Base-by-base conservation (phyloP, 2,797 vertebrate genomes). In the Aulostomus chinensis region DNA sequence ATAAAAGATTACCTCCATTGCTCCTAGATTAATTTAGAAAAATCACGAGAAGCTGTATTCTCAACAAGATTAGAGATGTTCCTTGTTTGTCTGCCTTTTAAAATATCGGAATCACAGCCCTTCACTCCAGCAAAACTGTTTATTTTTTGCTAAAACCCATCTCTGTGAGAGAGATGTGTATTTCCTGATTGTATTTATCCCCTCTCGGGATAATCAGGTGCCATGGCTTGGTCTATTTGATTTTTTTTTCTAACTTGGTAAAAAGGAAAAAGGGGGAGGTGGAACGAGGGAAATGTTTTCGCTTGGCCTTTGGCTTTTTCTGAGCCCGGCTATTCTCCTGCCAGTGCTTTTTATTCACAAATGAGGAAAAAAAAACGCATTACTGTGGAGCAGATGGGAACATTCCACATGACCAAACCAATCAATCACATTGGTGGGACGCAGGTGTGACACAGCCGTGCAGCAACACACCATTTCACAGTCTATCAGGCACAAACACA, bases 341-440 rank as follows among this genome's bases (percentile, higher is more conserved):
- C 89, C 88, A 91, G 86, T 65, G 73, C 91, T 91, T 83, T 80
- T 91, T 88, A 88, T 92, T 89, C 87, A 91, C 80, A 78, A 90
- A 92, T 86, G 80, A 87, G 84, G 79, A 72, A 86, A 91, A 89
- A n/a, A n/a, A 92, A 89, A 90, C 90, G 91, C 93, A 97, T 96
- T 97, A 97, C 95, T 95, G 94, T 83, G 81, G 94, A 97, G 93
- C 97, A 99, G 97, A 98, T 99, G 97, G 97, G 96, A 95, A 96
- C 96, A 98, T 99, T 99, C 96, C 97, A 98, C 97, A 99, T 98
- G 97, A 99, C 95, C 97, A 98, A 97, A 97, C 95, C 96, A 97
- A 99, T 99, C 97, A 96, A 99, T 99, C 97, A 97, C 94, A 93
- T 92, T 90, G 76, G 93, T 93, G 95, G 94, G 96, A 94, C 95